Evolutionary conservation across 2,797 vertebrate species (phyloP).

Genomic region (Eulemur coronatus): DNA sequence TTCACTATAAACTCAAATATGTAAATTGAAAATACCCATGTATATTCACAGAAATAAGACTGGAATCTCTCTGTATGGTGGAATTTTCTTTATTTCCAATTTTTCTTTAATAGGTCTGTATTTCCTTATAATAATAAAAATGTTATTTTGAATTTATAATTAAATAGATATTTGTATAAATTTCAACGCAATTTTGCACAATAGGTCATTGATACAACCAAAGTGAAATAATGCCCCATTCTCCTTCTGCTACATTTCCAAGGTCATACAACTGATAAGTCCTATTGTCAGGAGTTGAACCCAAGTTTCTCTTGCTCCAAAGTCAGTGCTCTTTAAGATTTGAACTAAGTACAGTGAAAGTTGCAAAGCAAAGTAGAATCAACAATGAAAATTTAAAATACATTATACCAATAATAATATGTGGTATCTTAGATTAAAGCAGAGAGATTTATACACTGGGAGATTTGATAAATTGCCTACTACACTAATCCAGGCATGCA

Average conservation of each 20-base stretch:
- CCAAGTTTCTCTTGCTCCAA: background rate
- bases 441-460: background rate
- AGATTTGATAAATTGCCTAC: background rate
- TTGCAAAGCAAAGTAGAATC: constrained; percentile 30
- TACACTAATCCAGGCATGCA: background rate
- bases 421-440: background rate
- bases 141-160: background rate
- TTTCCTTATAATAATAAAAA: constrained; percentile 20
- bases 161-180: background rate
- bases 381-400: background rate
- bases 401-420: background rate
- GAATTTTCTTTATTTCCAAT: background rate
- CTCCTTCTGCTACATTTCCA: background rate
- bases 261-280: background rate
- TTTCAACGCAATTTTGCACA: background rate
- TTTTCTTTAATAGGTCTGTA: background rate
- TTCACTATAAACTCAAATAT: background rate
- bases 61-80: background rate
- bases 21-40: background rate
- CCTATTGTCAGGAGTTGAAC: background rate
- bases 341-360: background rate
- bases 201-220: background rate
- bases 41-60: constrained; percentile 5
- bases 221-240: background rate
- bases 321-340: background rate